Evolutionary conservation across 1,140 invertebrate genomes (phyloP).

Genomic region (Phortica variegata): DNA sequence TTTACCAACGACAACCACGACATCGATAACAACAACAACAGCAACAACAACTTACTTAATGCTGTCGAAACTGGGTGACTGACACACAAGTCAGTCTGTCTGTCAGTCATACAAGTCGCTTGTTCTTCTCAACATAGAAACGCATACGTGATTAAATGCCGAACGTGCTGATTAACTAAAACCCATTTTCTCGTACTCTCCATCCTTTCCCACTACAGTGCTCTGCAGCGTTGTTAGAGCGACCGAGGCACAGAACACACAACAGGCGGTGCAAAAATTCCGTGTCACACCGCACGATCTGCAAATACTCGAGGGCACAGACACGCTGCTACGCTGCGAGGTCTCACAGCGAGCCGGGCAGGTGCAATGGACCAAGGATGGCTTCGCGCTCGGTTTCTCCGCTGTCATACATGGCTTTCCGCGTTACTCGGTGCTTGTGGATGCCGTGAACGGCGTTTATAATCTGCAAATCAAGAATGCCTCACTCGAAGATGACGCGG

Average conservation of each 20-base stretch:
- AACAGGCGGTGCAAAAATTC: slow-evolving; percentile 68
- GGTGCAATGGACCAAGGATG: slow-evolving; percentile 94
- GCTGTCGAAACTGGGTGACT: slow-evolving; percentile 41
- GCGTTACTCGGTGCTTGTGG: slow-evolving; percentile 81
- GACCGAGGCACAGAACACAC: slow-evolving; percentile 23
- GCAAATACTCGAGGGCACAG: slow-evolving; percentile 78
- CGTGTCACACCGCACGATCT: slow-evolving; percentile 73
- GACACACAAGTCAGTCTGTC: slow-evolving; percentile 36
- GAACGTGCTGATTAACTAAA: slow-evolving; percentile 49
- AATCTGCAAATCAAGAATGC: slow-evolving; percentile 83
- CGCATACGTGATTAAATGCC: slow-evolving; percentile 43
- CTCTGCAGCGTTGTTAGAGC: slow-evolving; percentile 12
- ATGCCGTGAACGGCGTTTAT: slow-evolving; percentile 75
- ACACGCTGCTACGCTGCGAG: slow-evolving; percentile 80
- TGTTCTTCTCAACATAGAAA: slow-evolving; percentile 44
- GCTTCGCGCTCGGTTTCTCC: slow-evolving; percentile 83
- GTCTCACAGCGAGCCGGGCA: slow-evolving; percentile 78
- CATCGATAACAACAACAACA: too few relatives aligned
- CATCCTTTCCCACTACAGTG: slow-evolving; percentile 14
- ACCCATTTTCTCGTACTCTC: slow-evolving; percentile 23
- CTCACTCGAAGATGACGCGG: slow-evolving; percentile 82
- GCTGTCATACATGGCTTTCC: slow-evolving; percentile 81
- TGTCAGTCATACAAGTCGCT: slow-evolving; percentile 18
- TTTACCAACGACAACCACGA: too few relatives aligned
- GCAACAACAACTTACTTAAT: too few relatives aligned